phyloP scores from a whole-genome alignment of 2,888 invertebrate species.

The Cyaniris semiargus region DNA sequence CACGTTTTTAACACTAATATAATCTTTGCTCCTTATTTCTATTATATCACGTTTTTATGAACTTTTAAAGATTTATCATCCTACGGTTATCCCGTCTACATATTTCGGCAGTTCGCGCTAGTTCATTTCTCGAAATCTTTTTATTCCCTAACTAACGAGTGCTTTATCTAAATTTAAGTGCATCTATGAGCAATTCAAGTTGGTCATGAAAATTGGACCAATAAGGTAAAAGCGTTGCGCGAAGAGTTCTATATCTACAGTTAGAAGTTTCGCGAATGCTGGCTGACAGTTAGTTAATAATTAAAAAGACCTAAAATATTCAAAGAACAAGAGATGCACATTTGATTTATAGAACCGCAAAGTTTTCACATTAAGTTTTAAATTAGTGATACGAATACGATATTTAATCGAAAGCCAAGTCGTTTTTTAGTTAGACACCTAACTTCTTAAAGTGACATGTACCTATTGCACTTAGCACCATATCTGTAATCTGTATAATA shows the following conservation, averaged over 20 bases:
- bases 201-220: constrained; percentile 64
- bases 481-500: constrained; percentile 8
- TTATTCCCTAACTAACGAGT: constrained; percentile 62
- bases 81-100: constrained; percentile 47
- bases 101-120: constrained; percentile 70
- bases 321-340: constrained; percentile 29
- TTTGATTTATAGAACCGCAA: constrained; percentile 47
- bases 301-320: constrained; percentile 26
- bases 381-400: constrained; percentile 5
- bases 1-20: constrained; percentile 32
- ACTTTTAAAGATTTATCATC: constrained; percentile 37
- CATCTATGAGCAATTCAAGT: constrained; percentile 71
- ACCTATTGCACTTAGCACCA: constrained; percentile 25
- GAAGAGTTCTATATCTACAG: constrained; percentile 44
- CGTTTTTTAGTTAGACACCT: constrained; percentile 14
- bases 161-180: constrained; percentile 66
- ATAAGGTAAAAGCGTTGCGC: constrained; percentile 53
- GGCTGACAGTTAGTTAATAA: constrained; percentile 10
- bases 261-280: constrained; percentile 40
- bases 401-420: constrained; percentile 19
- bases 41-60: constrained; percentile 43
- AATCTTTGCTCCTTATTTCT: constrained; percentile 39
- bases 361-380: constrained; percentile 57
- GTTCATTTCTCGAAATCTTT: constrained; percentile 49
- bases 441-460: constrained; percentile 15